Evolutionary conservation across 2,888 invertebrate species (phyloP).

Genomic region (Laothoe populi): DNA sequence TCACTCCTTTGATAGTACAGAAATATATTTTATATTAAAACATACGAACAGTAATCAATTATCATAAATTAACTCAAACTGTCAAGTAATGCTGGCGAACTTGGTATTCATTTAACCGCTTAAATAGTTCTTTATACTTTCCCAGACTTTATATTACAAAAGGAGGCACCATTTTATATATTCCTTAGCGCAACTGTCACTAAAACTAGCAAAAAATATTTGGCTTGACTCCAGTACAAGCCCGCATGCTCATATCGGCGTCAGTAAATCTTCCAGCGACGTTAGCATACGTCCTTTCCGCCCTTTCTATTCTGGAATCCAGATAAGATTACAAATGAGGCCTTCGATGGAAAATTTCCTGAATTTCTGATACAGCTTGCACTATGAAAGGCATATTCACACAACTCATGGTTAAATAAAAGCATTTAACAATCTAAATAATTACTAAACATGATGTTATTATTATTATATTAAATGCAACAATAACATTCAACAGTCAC

Average conservation of each 20-base stretch:
- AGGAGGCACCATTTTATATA: conserved; percentile 54
- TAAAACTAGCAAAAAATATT: conserved; percentile 38
- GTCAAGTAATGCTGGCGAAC: not conserved
- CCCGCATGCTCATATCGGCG: conserved; percentile 52
- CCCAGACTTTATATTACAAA: not conserved
- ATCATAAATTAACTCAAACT: too few relatives aligned
- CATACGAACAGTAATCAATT: too few relatives aligned
- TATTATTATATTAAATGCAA: too few relatives aligned
- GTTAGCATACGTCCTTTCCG: conserved; percentile 39
- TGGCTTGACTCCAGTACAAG: conserved; percentile 40
- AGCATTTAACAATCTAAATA: too few relatives aligned
- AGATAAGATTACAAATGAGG: conserved; percentile 42
- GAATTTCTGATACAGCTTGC: conserved; percentile 24
- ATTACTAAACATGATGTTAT: too few relatives aligned
- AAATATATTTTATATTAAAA: too few relatives aligned
- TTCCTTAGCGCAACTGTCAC: conserved; percentile 42
- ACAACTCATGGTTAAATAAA: not conserved
- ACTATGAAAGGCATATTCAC: not conserved
- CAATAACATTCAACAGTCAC: too few relatives aligned
- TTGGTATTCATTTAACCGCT: not conserved
- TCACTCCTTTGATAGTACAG: too few relatives aligned
- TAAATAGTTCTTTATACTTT: not conserved
- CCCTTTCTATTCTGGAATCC: conserved; percentile 24
- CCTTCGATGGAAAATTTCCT: conserved; percentile 35
- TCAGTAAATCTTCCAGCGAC: conserved; percentile 58